Evolutionary conservation across 2,888 invertebrate species (phyloP), one percentile per base, ranked within the genome.

Genomic region (Zele albiditarsus): DNA sequence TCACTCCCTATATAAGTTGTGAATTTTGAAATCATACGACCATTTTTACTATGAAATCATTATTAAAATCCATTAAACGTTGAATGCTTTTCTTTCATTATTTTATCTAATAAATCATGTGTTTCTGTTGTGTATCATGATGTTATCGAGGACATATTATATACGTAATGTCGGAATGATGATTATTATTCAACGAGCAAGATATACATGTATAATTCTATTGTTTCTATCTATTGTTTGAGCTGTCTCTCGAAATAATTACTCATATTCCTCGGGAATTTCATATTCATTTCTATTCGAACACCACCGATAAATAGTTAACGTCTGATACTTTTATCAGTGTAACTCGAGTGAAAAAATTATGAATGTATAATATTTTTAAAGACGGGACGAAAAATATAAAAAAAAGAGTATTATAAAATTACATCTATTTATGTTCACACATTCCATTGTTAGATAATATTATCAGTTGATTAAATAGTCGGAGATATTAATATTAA

Each of bases 401-500:
- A 53, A 53, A 23, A 23, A 3, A 8, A 53, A 28, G 4, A 31
- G 25, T 57, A 33, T 14, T 69, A 69, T 28, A 6, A 33, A 12
- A 57, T n/a, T 28, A 38, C n/a, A 28, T 38, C 27, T 31, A 23
- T 68, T 27, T 68, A 28, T 49, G 49, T 53, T 20, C 10, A n/a
- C 27, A 33, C 14, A 28, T 49, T 33, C 20, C 12, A 23, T n/a
- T 49, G 46, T 53, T 42, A 67, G 46, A 28, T 68, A 23, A 33
- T 58, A 60, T 31, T n/a, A 25, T 66, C 53, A 31, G 62, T 16
- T 6, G 46, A 38, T 60, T 20, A 20, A 49, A 16, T 58, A 49
- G 60, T 57, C n/a, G 42, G 71, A 63, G 23, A 38, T 57, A 3
- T 38, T 72, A 69, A 23, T 20, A 53, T 20, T 53, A 53, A 53